Base-by-base conservation (phyloP, 2,113 vertebrate genomes). In the Tachysurus vachellii region DNA sequence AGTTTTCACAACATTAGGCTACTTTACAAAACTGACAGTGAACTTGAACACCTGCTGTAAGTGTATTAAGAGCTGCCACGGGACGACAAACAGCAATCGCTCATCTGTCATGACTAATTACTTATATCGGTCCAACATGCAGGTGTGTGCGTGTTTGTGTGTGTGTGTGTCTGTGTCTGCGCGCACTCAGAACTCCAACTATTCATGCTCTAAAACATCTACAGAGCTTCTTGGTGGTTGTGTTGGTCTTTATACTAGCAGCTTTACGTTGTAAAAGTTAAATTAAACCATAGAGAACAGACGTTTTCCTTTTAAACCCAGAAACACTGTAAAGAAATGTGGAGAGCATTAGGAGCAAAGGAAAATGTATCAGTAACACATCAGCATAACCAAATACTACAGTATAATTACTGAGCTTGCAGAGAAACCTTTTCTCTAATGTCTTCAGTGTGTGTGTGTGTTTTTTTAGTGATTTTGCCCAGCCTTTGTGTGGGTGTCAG, bases 371-470 rank as follows among this genome's bases (percentile, higher is more conserved):
- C 87, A 81, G 79, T 83, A 80, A 79, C 73, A 57, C 85, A 64
- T 71, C 54, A 73, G 28, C 14, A 84, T 26, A 82, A 81, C 62
- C 44, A 68, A 19, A 87, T 36, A 80, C 77, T 89, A 87, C 56
- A 84, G 76, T 81, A 47, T 87, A 89, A 89, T 89, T 89, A 87
- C 54, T 84, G 68, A 85, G 12, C 64, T 54, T 10, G 2, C 16
- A 77, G 68, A 23, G 26, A 84, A 26, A 36, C 16, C 3, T 23
- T 68, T 5, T 68, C 62, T 68, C 61, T 59, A 81, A 83, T 61
- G 75, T 36, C 28, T 53, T 54, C 14, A 47, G 47, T 68, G 76
- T 56, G 85, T 71, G 28, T 70, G 59, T 50, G 31, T 59, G 21
- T 71, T 36, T 0, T 44, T 11, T 44, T 73, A 19, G 8, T 44